Evolutionary conservation across 2,113 vertebrate genomes (phyloP).

Genomic region (Gopherus evgoodei): DNA sequence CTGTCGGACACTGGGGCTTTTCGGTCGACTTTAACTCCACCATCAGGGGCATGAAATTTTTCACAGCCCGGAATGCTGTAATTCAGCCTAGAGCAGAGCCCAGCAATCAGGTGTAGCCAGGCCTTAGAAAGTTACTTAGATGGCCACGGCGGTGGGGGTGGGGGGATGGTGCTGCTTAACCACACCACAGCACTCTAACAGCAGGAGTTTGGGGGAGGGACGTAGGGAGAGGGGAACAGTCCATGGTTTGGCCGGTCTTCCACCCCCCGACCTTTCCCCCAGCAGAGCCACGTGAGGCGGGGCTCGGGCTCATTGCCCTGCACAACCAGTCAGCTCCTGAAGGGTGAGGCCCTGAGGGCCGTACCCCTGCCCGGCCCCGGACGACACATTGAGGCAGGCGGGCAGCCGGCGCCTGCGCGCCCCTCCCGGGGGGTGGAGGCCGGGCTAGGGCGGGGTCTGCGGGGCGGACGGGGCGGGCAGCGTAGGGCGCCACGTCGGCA

Average conservation of each 20-base stretch:
- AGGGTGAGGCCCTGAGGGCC: fast-evolving
- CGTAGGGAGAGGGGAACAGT: too few species aligned
- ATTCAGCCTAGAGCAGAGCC: background rate
- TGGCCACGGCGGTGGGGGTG: too few species aligned
- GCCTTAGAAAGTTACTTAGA: too few species aligned
- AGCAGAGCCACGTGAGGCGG: too few species aligned
- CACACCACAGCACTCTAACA: too few species aligned
- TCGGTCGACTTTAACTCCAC: too few species aligned
- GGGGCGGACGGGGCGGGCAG: conserved; percentile 52
- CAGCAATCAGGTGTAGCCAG: too few species aligned
- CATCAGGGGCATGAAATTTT: background rate
- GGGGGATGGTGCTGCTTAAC: background rate
- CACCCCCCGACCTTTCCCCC: too few species aligned
- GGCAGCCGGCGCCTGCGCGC: background rate
- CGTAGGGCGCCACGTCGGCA: conserved; percentile 82
- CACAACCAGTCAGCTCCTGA: fast-evolving
- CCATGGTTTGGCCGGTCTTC: too few species aligned
- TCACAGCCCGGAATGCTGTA: background rate
- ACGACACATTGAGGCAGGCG: background rate
- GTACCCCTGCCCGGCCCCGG: fast-evolving
- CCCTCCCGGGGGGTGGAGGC: background rate
- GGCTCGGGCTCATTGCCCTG: too few species aligned
- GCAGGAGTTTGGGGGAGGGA: too few species aligned
- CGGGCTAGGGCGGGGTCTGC: conserved; percentile 50
- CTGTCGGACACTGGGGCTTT: too few species aligned